These are phyloP conservation scores for Drosophila helvetica DNA, from an alignment of 2,888 invertebrate genomes.

Conservation along the genomic window DNA sequence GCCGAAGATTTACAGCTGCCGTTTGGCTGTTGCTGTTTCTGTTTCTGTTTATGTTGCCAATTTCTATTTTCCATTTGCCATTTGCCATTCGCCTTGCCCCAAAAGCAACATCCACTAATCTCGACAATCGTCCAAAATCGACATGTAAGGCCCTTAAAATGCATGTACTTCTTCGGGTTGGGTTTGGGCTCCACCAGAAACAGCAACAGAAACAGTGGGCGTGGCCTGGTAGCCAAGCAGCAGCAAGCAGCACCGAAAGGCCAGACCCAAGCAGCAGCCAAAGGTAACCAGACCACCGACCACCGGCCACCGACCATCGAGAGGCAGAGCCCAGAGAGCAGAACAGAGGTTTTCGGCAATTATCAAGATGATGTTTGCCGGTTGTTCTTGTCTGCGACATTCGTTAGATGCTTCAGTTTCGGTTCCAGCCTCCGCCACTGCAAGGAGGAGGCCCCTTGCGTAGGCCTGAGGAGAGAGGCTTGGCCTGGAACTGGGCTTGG, in stretches of 20 bases:
- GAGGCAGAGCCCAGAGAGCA: constrained; percentile 13
- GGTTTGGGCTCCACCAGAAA: constrained; percentile 6
- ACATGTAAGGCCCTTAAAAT: constrained; percentile 80
- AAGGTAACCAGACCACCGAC: constrained; percentile 37
- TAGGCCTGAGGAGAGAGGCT: constrained; percentile 49
- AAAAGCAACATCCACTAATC: constrained; percentile 54
- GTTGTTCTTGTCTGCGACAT: constrained; percentile 62
- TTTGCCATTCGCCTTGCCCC: constrained; percentile 49
- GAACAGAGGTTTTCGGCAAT: constrained; percentile 72
- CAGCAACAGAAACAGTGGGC: constrained; percentile 47
- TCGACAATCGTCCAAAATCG: constrained; percentile 60
- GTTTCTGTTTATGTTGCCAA: constrained; percentile 26
- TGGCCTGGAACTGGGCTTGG: constrained; percentile 20
- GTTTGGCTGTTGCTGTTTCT: not conserved
- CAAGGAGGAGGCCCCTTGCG: constrained; percentile 47
- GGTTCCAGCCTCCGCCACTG: not conserved
- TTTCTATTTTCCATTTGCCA: constrained; percentile 38
- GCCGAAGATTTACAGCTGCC: constrained; percentile 47
- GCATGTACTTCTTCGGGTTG: constrained; percentile 49
- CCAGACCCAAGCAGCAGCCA: constrained; percentile 1
- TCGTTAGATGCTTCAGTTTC: constrained; percentile 64
- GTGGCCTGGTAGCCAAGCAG: constrained; percentile 48
- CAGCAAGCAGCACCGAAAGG: constrained; percentile 14
- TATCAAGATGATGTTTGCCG: constrained; percentile 72
- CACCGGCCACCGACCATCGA: constrained; percentile 22